phyloP scores from a whole-genome alignment of 2,888 invertebrate species.

The Matsumyia berberina region DNA sequence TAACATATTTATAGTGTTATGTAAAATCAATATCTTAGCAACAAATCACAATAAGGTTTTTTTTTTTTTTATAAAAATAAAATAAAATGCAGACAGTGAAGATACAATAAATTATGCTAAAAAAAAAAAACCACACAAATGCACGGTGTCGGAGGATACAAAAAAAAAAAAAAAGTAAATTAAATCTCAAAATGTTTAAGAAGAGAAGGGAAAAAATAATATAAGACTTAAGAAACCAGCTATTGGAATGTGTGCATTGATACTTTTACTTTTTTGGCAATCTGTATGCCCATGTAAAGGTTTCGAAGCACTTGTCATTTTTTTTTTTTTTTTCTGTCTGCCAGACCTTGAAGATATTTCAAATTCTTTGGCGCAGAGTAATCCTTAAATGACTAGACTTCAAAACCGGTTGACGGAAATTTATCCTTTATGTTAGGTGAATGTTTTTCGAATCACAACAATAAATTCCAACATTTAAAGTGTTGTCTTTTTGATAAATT shows the following conservation, averaged over 20 bases:
- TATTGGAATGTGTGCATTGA: slow-evolving; percentile 39
- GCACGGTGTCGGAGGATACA: slow-evolving; percentile 18
- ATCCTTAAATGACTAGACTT: slow-evolving; percentile 52
- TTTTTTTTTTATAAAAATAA: slow-evolving; percentile 19
- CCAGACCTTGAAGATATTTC: slow-evolving; percentile 57
- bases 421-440: slow-evolving; percentile 15
- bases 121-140: slow-evolving; percentile 2
- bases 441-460: not conserved
- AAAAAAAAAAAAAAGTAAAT: slow-evolving; percentile 15
- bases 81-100: slow-evolving; percentile 39
- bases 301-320: slow-evolving; percentile 13
- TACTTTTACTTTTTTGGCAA: slow-evolving; percentile 41
- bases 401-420: slow-evolving; percentile 34
- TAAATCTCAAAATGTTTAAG: not conserved
- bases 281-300: slow-evolving; percentile 14
- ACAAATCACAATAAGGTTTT: slow-evolving; percentile 42
- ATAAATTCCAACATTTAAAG: slow-evolving; percentile 18
- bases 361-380: slow-evolving; percentile 48
- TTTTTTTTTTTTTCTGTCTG: slow-evolving; percentile 7
- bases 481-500: slow-evolving; percentile 5
- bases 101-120: slow-evolving; percentile 44
- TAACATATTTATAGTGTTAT: slow-evolving; percentile 59
- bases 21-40: slow-evolving; percentile 39
- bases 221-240: slow-evolving; percentile 20
- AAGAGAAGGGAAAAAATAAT: not conserved